These are phyloP conservation scores for Scaptomyza hsui DNA, from an alignment of 1,140 invertebrate genomes.

Conservation along the genomic window DNA sequence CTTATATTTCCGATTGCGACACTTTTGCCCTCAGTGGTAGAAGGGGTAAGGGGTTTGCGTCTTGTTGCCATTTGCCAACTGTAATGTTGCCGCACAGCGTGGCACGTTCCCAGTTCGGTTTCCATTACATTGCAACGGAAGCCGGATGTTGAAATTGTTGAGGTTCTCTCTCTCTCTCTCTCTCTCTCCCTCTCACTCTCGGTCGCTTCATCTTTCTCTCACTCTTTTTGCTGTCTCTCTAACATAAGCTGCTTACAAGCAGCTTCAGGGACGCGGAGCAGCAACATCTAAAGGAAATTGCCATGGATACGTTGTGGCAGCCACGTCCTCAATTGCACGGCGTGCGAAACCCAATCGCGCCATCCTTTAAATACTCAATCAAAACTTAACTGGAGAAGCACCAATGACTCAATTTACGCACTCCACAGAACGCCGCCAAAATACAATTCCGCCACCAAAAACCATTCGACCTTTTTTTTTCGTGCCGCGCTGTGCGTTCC, in stretches of 20 bases:
- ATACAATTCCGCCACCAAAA: background rate
- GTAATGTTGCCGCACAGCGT: slow-evolving; percentile 59
- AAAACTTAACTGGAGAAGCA: slow-evolving; percentile 51
- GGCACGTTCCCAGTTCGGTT: slow-evolving; percentile 54
- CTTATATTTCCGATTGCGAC: slow-evolving; percentile 66
- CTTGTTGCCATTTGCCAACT: slow-evolving; percentile 50
- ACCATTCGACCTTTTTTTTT: background rate
- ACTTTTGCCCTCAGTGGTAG: slow-evolving; percentile 38
- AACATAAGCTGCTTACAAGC: slow-evolving; percentile 62
- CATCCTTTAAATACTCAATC: slow-evolving; percentile 72
- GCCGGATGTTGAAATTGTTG: slow-evolving; percentile 77
- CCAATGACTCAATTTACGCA: slow-evolving; percentile 65
- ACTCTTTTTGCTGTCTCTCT: slow-evolving; percentile 2
- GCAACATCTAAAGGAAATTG: slow-evolving; percentile 50
- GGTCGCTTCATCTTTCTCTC: no score
- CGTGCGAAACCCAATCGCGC: slow-evolving; percentile 53
- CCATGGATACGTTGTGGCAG: slow-evolving; percentile 46
- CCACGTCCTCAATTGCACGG: slow-evolving; percentile 10
- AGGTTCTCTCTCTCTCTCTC: slow-evolving; percentile 31
- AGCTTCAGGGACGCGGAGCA: no score
- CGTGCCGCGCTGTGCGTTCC: no score
- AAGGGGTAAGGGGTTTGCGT: background rate
- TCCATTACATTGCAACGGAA: slow-evolving; percentile 77
- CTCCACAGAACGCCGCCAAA: slow-evolving; percentile 20
- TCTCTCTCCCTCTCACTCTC: slow-evolving; percentile 7